A percentile compares a stretch with the other conserved stretches of the same genome.
phyloP scores from a whole-genome alignment of 2,113 vertebrate genomes.

The Coryphaenoides rupestris region DNA sequence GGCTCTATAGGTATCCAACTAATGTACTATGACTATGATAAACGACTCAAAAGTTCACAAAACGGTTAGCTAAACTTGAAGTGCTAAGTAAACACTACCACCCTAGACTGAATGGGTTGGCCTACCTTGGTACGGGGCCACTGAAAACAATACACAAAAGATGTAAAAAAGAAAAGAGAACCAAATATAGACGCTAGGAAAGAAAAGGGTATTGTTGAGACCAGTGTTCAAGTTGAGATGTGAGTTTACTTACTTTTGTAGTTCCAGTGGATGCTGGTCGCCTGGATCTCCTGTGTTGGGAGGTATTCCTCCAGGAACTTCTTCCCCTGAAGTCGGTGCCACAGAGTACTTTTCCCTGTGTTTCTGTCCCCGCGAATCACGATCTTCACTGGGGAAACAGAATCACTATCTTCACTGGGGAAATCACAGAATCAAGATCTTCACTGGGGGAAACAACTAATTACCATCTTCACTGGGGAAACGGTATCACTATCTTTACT shows the following conservation, averaged over 20 bases:
- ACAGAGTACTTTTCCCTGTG: constrained; percentile 95
- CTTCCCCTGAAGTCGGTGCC: constrained; percentile 95
- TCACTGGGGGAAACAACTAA: constrained; percentile 4
- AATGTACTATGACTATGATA: background rate
- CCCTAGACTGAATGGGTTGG: background rate
- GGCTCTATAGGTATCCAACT: background rate
- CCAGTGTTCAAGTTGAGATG: too few species aligned
- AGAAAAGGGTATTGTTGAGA: too few species aligned
- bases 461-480: too few species aligned
- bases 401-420: background rate
- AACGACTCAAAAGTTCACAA: constrained; percentile 25
- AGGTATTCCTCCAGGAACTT: constrained; percentile 97
- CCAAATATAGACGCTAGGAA: background rate
- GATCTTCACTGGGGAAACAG: constrained; percentile 84
- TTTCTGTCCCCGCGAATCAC: constrained; percentile 96
- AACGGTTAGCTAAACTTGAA: constrained; percentile 12
- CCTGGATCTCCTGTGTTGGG: constrained; percentile 98
- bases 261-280: constrained; percentile 98
- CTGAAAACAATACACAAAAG: constrained; percentile 57
- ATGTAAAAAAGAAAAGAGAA: constrained; percentile 34
- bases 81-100: constrained; percentile 16
- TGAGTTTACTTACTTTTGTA: constrained; percentile 88
- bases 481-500: too few species aligned
- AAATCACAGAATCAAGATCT: too few species aligned
- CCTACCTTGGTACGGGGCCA: constrained; percentile 72